Evolutionary conservation across 1,140 invertebrate genomes (phyloP).

Genomic region (Danaus melanippus): DNA sequence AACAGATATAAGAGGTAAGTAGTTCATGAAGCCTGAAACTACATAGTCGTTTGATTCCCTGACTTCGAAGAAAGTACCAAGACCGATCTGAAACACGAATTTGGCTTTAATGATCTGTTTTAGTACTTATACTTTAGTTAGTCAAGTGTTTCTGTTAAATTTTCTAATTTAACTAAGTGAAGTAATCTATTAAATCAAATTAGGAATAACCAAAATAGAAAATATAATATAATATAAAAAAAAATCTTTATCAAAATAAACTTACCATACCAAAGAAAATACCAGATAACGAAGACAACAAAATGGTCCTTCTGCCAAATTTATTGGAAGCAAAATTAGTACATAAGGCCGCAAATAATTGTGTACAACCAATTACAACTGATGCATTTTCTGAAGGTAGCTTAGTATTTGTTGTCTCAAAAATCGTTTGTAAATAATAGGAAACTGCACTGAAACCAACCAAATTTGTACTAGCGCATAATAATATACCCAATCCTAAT

Average conservation of each 20-base stretch:
- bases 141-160: too few relatives aligned
- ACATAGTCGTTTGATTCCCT: constrained; percentile 13
- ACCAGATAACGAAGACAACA: constrained; percentile 70
- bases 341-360: constrained; percentile 71
- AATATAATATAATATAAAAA: background rate
- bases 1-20: constrained; percentile 40
- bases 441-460: constrained; percentile 80
- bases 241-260: constrained; percentile 4
- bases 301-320: constrained; percentile 75
- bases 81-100: constrained; percentile 32
- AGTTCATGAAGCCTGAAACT: constrained; percentile 39
- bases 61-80: constrained; percentile 42
- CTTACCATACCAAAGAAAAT: constrained; percentile 73
- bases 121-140: too few relatives aligned
- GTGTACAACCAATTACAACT: constrained; percentile 77
- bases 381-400: constrained; percentile 75
- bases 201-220: background rate
- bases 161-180: too few relatives aligned
- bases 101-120: too few relatives aligned
- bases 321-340: constrained; percentile 74
- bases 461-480: constrained; percentile 77
- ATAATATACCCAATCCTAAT: constrained; percentile 55
- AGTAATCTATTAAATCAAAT: too few relatives aligned
- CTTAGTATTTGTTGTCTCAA: constrained; percentile 73
- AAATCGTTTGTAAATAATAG: constrained; percentile 80